Conservation (phyloP, 1,140 invertebrate species). For the Phymorhynchus buccinoides region DNA sequence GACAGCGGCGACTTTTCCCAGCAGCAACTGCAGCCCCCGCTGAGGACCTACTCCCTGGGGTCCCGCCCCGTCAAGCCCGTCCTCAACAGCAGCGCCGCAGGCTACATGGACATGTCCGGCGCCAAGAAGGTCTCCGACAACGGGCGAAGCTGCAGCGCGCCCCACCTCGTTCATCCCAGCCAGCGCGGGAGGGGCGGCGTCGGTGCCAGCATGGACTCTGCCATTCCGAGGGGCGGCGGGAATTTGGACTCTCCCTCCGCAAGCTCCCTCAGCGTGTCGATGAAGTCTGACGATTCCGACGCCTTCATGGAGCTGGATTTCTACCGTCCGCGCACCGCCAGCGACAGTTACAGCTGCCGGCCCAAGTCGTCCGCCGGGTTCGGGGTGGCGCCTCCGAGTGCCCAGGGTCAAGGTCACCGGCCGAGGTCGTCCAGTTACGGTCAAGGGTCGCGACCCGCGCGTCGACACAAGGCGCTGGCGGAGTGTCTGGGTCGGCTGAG, state of each 20-base stretch:
- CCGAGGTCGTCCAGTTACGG: conserved; percentile 70
- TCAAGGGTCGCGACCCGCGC: conserved; percentile 52
- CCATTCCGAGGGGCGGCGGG: no score
- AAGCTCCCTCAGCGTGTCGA: conserved; percentile 58
- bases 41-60: conserved; percentile 89
- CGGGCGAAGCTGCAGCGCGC: conserved; percentile 65
- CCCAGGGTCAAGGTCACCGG: conserved; percentile 58
- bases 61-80: conserved; percentile 77
- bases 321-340: conserved; percentile 65
- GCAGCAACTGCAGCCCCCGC: conserved; percentile 55
- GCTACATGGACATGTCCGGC: conserved; percentile 32
- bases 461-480: conserved; percentile 39
- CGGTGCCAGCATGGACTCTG: conserved; percentile 38
- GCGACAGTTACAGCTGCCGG: conserved; percentile 67
- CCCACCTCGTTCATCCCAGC: conserved; percentile 62
- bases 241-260: no score
- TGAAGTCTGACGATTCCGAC: conserved; percentile 66
- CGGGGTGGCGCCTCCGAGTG: conserved; percentile 52
- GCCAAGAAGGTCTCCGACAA: conserved; percentile 54
- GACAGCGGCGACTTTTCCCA: conserved; percentile 56
- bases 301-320: conserved; percentile 68
- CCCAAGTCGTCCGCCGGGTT: conserved; percentile 66
- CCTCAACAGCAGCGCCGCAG: neutral
- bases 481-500: conserved; percentile 52
- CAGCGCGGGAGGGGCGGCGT: neutral